These are phyloP conservation scores for Murina feae DNA, from an alignment of 2,113 vertebrate species.

Conservation along the genomic window DNA sequence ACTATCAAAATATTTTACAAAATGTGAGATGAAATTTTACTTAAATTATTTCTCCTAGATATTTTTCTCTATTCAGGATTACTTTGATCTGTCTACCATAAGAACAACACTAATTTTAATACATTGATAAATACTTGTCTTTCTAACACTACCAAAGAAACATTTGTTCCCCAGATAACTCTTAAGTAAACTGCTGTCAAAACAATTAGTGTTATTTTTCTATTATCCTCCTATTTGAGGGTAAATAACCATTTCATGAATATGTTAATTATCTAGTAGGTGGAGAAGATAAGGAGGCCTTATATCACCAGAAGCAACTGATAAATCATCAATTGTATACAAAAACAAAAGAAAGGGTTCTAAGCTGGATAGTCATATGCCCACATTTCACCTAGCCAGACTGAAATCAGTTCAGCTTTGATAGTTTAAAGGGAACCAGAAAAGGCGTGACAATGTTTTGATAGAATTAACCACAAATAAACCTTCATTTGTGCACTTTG, in stretches of 20 bases:
- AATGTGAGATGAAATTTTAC: constrained; percentile 45
- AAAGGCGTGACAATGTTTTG: constrained; percentile 30
- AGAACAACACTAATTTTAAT: constrained; percentile 72
- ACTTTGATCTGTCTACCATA: constrained; percentile 44
- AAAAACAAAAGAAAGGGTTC: constrained; percentile 61
- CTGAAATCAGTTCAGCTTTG: constrained; percentile 39
- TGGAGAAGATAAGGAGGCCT: constrained; percentile 79
- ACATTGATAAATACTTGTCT: constrained; percentile 72
- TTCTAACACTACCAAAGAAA: constrained; percentile 80
- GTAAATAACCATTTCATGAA: constrained; percentile 87
- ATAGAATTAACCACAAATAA: not conserved
- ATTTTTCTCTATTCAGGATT: constrained; percentile 12
- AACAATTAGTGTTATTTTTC: constrained; percentile 90
- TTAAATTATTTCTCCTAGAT: constrained; percentile 56
- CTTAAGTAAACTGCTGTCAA: constrained; percentile 84
- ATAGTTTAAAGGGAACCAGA: constrained; percentile 32
- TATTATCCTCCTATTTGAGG: constrained; percentile 83
- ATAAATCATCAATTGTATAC: constrained; percentile 75
- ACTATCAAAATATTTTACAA: constrained; percentile 57
- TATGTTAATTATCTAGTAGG: constrained; percentile 85
- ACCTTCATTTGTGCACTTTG: not conserved
- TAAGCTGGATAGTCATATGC: not conserved
- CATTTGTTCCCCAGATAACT: constrained; percentile 84
- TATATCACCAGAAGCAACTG: constrained; percentile 63
- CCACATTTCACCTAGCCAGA: constrained; percentile 20